Percentiles rank a stretch among this genome's conserved stretches.
These are phyloP conservation scores for Poecile montanus DNA, from an alignment of 2,797 vertebrate species.

Conservation along the genomic window DNA sequence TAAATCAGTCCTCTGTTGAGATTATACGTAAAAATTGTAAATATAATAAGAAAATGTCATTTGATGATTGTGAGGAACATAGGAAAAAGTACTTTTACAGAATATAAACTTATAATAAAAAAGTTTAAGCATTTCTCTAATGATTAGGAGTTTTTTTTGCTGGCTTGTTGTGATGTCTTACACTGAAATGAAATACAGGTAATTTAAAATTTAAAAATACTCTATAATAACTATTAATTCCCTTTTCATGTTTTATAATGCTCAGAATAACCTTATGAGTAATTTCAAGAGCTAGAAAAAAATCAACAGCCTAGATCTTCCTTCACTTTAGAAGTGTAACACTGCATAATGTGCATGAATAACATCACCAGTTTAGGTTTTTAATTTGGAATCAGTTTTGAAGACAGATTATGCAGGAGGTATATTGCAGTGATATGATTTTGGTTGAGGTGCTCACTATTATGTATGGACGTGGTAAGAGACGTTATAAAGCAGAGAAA, in stretches of 20 bases:
- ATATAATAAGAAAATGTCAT: not conserved
- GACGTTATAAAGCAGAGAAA: not conserved
- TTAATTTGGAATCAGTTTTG: not conserved
- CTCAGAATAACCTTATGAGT: not conserved
- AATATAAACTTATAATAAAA: not conserved
- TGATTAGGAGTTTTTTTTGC: not conserved
- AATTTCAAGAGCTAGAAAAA: not conserved
- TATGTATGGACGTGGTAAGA: rapidly evolving
- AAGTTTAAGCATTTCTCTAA: not conserved
- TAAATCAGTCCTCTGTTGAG: not conserved
- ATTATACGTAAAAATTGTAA: not conserved
- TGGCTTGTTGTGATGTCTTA: not conserved
- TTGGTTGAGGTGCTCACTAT: not conserved
- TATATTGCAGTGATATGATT: not conserved
- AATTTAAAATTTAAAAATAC: not conserved
- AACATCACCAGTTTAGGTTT: not conserved
- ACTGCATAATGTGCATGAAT: not conserved
- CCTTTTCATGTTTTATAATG: not conserved
- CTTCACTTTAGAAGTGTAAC: not conserved
- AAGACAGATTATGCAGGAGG: not conserved
- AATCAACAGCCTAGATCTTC: not conserved
- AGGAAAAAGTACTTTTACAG: not conserved
- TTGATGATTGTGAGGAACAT: not conserved
- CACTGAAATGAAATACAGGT: not conserved
- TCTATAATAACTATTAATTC: not conserved